Conservation (phyloP, 2,113 vertebrate species). For the Eptatretus burgeri region DNA sequence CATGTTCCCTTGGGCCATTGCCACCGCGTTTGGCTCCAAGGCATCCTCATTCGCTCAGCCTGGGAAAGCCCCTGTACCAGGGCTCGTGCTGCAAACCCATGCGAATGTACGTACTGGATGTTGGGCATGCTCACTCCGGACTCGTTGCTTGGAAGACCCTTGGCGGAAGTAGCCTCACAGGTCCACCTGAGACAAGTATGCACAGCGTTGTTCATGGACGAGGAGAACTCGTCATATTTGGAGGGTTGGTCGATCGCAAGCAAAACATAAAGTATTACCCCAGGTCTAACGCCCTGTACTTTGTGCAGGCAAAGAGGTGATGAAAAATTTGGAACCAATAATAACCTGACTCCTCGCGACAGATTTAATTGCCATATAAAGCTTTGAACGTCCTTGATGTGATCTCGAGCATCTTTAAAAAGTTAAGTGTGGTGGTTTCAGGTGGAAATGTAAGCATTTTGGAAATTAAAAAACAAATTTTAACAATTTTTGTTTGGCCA, state of each 20-base stretch:
- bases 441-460: too few relatives aligned
- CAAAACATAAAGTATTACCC: slow-evolving; percentile 97
- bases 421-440: too few relatives aligned
- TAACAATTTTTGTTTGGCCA: too few relatives aligned
- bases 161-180: slow-evolving; percentile 35
- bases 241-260: slow-evolving; percentile 97
- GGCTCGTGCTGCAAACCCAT: slow-evolving; percentile 96
- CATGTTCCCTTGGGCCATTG: slow-evolving; percentile 40
- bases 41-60: slow-evolving; percentile 81
- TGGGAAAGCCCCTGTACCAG: slow-evolving; percentile 89
- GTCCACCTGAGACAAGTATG: slow-evolving; percentile 79
- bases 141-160: slow-evolving; percentile 70
- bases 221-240: slow-evolving; percentile 82
- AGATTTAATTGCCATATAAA: too few relatives aligned
- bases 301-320: slow-evolving; percentile 95
- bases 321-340: too few relatives aligned
- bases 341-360: too few relatives aligned
- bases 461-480: too few relatives aligned
- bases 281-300: slow-evolving; percentile 99
- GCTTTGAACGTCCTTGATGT: too few relatives aligned
- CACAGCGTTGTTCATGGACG: slow-evolving; percentile 84
- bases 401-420: too few relatives aligned
- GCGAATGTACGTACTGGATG: slow-evolving; percentile 96
- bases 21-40: slow-evolving; percentile 60
- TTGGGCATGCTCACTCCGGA: slow-evolving; percentile 36